Percentiles rank a stretch among this genome's conserved stretches.
Evolutionary conservation across 2,113 vertebrate species (phyloP).

Genomic region (Phylloscopus trochilus): DNA sequence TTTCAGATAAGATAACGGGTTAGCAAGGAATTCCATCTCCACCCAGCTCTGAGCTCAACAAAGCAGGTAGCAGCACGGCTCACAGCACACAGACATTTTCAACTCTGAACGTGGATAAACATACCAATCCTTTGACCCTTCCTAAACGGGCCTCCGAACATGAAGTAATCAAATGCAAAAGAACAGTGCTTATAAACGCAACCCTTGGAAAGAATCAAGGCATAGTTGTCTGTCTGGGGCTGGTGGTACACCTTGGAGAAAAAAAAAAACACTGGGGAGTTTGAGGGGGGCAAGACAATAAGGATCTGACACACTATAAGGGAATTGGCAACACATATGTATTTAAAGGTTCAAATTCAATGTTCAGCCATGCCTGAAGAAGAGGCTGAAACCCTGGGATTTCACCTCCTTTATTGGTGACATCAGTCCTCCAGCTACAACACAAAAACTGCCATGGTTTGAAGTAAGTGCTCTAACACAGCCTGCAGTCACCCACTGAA

Average conservation of each 20-base stretch:
- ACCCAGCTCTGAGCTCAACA: background rate
- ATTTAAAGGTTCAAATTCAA: background rate
- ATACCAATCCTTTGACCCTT: background rate
- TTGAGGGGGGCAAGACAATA: background rate
- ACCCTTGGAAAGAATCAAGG: background rate
- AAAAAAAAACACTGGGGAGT: background rate
- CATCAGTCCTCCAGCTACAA: background rate
- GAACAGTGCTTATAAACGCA: background rate
- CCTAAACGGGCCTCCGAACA: background rate
- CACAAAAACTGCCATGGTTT: background rate
- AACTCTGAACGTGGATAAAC: background rate
- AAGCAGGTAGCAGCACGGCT: background rate
- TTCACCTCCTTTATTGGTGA: background rate
- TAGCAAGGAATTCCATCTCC: background rate
- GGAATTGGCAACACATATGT: fast-evolving
- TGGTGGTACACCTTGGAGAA: background rate
- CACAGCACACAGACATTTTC: background rate
- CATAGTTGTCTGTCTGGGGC: background rate
- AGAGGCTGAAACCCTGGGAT: background rate
- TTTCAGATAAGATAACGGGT: conserved; percentile 25
- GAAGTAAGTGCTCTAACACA: background rate
- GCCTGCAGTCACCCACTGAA: background rate
- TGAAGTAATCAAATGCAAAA: background rate
- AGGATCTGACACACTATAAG: background rate
- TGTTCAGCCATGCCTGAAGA: background rate